Base-by-base conservation (phyloP, 2,113 vertebrate genomes). In the Dermatemys mawii region DNA sequence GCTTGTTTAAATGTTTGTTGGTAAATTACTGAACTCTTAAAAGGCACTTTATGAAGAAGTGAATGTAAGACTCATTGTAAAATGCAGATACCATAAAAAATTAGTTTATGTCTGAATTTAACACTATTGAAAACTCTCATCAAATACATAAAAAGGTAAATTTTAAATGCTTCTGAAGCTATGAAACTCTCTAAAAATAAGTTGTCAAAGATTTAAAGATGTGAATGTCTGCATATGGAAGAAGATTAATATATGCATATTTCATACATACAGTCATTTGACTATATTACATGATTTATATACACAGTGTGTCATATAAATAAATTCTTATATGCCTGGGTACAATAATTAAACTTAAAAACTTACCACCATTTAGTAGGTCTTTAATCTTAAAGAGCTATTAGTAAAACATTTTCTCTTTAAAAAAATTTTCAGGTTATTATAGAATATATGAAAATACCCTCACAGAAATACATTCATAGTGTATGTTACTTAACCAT, bases 11-110 rank as follows among this genome's bases (percentile, higher is more conserved):
- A 55, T 21, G 27, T 67, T 90, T 54, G 8, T 44, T 55, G 73
- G 86, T 86, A 89, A 86, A 57, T 49, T 67, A 24, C 8, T 88
- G 89, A 86, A 95, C 9, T 70, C n/a, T 70, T 70, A 97, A 73
- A 44, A 73, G 78, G 19, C n/a, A 48, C 46, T 91, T 50, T 3
- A 2, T 88, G 53, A 83, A 87, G 51, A 90, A 78, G 88, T 5
- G 0, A 87, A 81, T 32, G 70, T 49, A 88, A 85, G 81, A 48
- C 24, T 57, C 24, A 1, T 0, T 0, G 55, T 17, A 7, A 32
- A 90, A 90, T 0, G 1, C 51, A 89, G 48, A n/a, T 57, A 92
- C 21, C 19, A 11, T 7, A 89, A 73, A 73, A 22, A 82, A 76
- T 29, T 90, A 41, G 73, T 16, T 19, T 38, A 70, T 19, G 7